A percentile compares a stretch with the other conserved stretches of the same genome.
These are phyloP conservation scores for Drosophila chauvacae DNA, from an alignment of 1,140 invertebrate species.

Conservation along the genomic window DNA sequence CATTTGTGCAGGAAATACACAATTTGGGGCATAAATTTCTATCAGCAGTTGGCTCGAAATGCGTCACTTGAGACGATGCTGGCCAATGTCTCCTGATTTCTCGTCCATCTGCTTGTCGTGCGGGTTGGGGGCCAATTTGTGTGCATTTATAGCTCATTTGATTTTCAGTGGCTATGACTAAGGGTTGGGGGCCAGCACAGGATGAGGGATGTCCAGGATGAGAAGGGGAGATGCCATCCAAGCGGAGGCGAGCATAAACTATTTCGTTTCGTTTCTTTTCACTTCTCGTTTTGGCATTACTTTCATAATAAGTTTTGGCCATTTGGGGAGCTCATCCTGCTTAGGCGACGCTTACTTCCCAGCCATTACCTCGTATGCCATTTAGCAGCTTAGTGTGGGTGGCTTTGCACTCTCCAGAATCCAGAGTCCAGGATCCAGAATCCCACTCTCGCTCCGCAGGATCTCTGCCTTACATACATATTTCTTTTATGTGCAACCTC, in stretches of 20 bases:
- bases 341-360: conserved; percentile 74
- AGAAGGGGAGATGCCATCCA: neutral
- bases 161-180: conserved; percentile 63
- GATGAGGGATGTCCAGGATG: neutral
- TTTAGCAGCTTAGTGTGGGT: conserved; percentile 77
- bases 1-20: conserved; percentile 52
- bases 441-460: neutral
- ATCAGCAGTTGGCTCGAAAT: conserved; percentile 48
- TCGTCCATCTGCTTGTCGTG: conserved; percentile 13
- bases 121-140: conserved; percentile 58
- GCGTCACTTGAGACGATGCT: conserved; percentile 31
- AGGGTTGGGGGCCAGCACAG: conserved; percentile 10
- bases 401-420: conserved; percentile 35
- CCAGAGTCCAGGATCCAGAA: conserved; percentile 1
- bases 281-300: conserved; percentile 61
- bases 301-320: conserved; percentile 80
- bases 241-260: conserved; percentile 24
- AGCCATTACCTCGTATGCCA: conserved; percentile 69
- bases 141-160: conserved; percentile 76
- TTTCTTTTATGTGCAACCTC: conserved; percentile 78
- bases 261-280: conserved; percentile 41
- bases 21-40: conserved; percentile 65
- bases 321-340: conserved; percentile 76
- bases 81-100: conserved; percentile 32
- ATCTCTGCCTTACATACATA: conserved; percentile 36